Base-by-base conservation (phyloP, 2,113 vertebrate genomes). In the Nothocercus nigrocapillus region DNA sequence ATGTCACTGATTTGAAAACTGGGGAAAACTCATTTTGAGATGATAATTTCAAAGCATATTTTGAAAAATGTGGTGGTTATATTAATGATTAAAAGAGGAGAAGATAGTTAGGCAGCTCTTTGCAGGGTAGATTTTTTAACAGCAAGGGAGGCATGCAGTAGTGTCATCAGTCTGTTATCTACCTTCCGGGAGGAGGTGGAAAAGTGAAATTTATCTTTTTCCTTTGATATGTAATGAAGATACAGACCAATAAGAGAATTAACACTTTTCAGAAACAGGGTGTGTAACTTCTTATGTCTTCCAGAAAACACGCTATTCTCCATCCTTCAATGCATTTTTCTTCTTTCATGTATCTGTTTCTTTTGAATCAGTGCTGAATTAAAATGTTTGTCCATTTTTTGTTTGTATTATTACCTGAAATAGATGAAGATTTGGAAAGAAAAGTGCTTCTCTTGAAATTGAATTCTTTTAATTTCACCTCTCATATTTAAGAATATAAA, bases 161-260 rank as follows among this genome's bases (percentile, higher is more conserved):
- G 28, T 54, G 56, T 80, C n/a, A 78, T 94, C 72, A 85, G 58
- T n/a, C 53, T 89, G 12, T 38, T 73, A 66, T 53, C 76, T 83
- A 53, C 54, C 58, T 80, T 73, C 47, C 76, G 59, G 83, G 73
- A 95, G 89, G 84, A 96, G 44, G 21, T 44, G n/a, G 70, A 64
- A 83, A 97, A 95, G 67, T 94, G 77, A 96, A 94, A 76, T 83
- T 77, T 92, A 63, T 74, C 30, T 88, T 96, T 93, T 62, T 94
- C 85, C 85, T 85, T 82, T 96, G 62, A 59, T 32, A 51, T 77
- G 77, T 76, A 93, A 88, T 53, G 97, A 94, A 82, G 36, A 69
- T 93, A 59, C 30, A 76, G 42, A 14, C 40, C 47, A 91, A 63
- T 54, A 27, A 94, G 77, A 67, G 34, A 70, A 56, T 40, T 63